A percentile compares a stretch with the other conserved stretches of the same genome.
Evolutionary conservation across 2,888 invertebrate species (phyloP).

Genomic region (Itoplectis maculator): DNA sequence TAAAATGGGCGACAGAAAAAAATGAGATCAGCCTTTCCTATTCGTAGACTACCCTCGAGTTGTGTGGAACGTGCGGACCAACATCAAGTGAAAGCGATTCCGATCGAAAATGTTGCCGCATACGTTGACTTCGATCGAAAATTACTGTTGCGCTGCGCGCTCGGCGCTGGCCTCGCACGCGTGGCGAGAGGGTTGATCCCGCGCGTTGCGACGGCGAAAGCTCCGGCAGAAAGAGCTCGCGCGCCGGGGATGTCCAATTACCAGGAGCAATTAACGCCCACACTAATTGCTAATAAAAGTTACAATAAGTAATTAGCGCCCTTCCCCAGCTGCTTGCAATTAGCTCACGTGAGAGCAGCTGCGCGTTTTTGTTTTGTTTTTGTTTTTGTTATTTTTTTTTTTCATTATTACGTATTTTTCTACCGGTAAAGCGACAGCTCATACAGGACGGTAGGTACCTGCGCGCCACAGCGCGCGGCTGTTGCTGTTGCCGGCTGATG

Average conservation of each 20-base stretch:
- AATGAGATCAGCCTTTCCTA: not conserved
- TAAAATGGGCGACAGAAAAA: too few relatives aligned
- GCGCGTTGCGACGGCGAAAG: constrained; percentile 27
- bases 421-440: constrained; percentile 64
- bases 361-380: constrained; percentile 56
- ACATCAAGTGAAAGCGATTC: not conserved
- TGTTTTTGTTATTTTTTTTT: constrained; percentile 57
- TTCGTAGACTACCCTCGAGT: not conserved
- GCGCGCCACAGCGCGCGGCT: constrained; percentile 45
- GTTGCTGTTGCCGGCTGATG: not conserved
- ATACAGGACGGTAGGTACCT: constrained; percentile 62
- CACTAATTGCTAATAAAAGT: constrained; percentile 78
- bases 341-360: constrained; percentile 76
- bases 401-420: constrained; percentile 75
- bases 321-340: constrained; percentile 77
- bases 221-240: constrained; percentile 29
- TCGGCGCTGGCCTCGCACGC: constrained; percentile 48
- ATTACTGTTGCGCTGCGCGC: constrained; percentile 46
- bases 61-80: not conserved
- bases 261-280: constrained; percentile 79
- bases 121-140: constrained; percentile 1
- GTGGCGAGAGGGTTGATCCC: constrained; percentile 60
- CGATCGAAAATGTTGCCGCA: not conserved
- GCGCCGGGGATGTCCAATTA: constrained; percentile 76
- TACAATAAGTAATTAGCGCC: constrained; percentile 81